Evolutionary conservation across 2,888 invertebrate genomes (phyloP).

Genomic region (Drosophila mimetica): DNA sequence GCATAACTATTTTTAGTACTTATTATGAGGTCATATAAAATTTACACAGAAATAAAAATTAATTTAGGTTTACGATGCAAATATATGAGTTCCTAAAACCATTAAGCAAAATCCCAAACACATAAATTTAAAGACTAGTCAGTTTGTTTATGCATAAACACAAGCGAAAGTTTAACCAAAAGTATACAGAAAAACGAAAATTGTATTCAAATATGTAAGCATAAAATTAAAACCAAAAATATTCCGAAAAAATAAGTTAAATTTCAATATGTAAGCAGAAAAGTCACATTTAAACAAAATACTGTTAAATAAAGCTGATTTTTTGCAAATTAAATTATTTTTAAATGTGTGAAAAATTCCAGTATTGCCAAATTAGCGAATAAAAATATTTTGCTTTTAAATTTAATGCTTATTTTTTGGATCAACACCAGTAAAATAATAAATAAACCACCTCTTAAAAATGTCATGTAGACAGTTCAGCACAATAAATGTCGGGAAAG

Average conservation of each 20-base stretch:
- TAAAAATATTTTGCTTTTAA: too few relatives aligned
- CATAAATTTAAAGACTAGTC: neutral
- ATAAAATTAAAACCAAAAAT: too few relatives aligned
- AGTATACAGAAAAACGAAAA: neutral
- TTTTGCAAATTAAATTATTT: neutral
- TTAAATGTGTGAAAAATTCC: neutral
- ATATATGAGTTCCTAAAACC: neutral
- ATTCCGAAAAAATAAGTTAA: too few relatives aligned
- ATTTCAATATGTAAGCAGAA: neutral
- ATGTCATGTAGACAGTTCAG: slow-evolving; percentile 7
- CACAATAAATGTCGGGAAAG: slow-evolving; percentile 30
- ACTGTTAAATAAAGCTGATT: too few relatives aligned
- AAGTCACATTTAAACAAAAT: too few relatives aligned
- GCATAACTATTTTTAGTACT: neutral
- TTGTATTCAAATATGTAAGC: neutral
- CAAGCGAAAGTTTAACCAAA: neutral
- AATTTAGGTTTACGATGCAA: neutral
- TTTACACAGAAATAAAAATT: neutral
- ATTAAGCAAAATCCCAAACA: neutral
- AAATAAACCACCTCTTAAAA: slow-evolving; percentile 14
- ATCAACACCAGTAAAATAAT: neutral
- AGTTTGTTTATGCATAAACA: neutral
- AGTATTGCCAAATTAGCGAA: too few relatives aligned
- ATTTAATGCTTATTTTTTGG: neutral
- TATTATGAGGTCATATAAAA: neutral